A percentile compares a stretch with the other conserved stretches of the same genome.
These are phyloP conservation scores for Dromaius novaehollandiae DNA, from an alignment of 2,113 vertebrate species.

Conservation along the genomic window DNA sequence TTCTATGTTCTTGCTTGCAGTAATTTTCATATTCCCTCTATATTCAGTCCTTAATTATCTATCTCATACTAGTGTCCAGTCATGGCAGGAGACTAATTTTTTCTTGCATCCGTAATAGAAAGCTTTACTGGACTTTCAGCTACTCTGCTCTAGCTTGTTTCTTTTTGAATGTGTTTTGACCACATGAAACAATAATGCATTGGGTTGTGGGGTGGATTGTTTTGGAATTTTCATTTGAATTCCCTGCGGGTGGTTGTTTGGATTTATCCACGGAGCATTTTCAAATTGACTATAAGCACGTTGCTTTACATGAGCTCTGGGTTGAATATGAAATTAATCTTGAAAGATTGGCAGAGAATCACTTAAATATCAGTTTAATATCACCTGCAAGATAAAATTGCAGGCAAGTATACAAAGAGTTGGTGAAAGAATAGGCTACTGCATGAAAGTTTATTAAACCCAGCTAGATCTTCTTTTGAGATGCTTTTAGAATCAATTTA, in stretches of 20 bases:
- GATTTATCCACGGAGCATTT: not conserved
- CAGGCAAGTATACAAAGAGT: not conserved
- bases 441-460: not conserved
- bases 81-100: not conserved
- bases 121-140: not conserved
- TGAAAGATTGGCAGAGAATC: not conserved
- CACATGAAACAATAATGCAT: not conserved
- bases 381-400: not conserved
- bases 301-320: not conserved
- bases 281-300: not conserved
- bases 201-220: not conserved
- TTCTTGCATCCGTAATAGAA: not conserved
- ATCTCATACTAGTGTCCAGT: not conserved
- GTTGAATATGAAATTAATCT: not conserved
- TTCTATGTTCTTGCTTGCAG: not conserved
- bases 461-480: not conserved
- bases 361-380: slow-evolving; percentile 10
- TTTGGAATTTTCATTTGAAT: not conserved
- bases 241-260: not conserved
- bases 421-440: not conserved
- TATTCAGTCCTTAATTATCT: not conserved
- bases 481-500: slow-evolving; percentile 29
- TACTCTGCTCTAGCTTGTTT: not conserved
- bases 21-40: not conserved
- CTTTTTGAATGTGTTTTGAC: not conserved